Conservation (phyloP, 2,797 vertebrate species). For the Ceryle rudis region DNA sequence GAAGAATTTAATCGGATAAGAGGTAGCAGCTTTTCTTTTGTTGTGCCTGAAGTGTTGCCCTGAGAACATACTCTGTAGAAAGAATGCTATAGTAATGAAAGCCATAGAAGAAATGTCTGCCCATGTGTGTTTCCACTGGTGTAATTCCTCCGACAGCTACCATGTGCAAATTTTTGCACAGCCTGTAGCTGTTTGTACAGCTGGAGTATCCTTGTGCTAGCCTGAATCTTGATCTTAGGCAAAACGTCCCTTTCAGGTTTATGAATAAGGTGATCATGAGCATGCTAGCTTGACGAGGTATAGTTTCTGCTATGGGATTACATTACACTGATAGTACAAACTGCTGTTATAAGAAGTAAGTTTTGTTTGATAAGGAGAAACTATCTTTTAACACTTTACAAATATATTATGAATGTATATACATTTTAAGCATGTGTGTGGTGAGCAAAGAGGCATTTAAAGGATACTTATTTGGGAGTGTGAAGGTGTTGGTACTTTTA, state of each 20-base stretch:
- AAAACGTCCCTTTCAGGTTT: neutral
- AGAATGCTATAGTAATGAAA: neutral
- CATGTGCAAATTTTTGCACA: neutral
- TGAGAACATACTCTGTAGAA: neutral
- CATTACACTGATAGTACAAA: neutral
- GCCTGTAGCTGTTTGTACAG: neutral
- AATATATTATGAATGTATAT: neutral
- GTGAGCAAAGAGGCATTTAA: neutral
- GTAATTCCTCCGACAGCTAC: neutral
- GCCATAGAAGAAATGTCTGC: neutral
- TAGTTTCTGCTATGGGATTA: neutral
- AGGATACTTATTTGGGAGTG: neutral
- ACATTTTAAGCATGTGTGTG: neutral
- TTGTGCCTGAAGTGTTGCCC: neutral
- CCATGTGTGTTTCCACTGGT: neutral
- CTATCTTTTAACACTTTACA: neutral
- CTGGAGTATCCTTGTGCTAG: neutral
- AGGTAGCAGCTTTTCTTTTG: neutral
- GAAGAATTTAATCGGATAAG: neutral
- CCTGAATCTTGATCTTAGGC: neutral
- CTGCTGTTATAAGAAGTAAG: neutral
- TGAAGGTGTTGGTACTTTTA: neutral
- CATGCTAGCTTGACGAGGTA: neutral
- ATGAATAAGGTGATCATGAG: neutral
- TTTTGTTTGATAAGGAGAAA: neutral